These are phyloP conservation scores for Brachionus asplanchnoidis DNA, from an alignment of 1,140 invertebrate genomes.

Conservation along the genomic window DNA sequence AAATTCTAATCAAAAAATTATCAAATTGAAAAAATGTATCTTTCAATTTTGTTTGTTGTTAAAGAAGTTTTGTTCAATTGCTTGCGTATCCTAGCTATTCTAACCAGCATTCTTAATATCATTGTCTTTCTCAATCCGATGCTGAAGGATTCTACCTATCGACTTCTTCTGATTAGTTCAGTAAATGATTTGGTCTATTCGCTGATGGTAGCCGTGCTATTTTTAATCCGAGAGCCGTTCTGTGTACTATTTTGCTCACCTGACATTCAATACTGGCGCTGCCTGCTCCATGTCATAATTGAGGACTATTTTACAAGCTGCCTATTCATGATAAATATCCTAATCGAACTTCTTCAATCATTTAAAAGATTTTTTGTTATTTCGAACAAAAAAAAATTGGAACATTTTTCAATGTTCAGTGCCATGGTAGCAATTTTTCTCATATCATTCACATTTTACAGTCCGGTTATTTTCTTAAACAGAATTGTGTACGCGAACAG, in stretches of 20 bases:
- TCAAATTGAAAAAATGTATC: neutral
- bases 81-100: neutral
- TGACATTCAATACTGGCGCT: neutral
- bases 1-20: neutral
- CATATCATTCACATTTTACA: neutral
- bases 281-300: neutral
- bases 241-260: neutral
- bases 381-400: neutral
- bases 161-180: neutral
- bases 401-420: neutral
- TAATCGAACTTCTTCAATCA: neutral
- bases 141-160: neutral
- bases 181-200: neutral
- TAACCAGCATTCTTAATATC: neutral
- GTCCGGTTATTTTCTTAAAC: neutral
- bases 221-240: neutral
- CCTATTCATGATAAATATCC: neutral
- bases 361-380: neutral
- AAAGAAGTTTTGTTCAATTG: neutral
- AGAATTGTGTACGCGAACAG: neutral
- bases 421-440: neutral
- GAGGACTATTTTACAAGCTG: neutral
- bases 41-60: neutral
- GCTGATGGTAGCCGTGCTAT: neutral
- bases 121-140: neutral